Percentiles rank a stretch among this genome's conserved stretches.
Conservation (phyloP, 2,113 vertebrate genomes). For the Sula dactylatra region DNA sequence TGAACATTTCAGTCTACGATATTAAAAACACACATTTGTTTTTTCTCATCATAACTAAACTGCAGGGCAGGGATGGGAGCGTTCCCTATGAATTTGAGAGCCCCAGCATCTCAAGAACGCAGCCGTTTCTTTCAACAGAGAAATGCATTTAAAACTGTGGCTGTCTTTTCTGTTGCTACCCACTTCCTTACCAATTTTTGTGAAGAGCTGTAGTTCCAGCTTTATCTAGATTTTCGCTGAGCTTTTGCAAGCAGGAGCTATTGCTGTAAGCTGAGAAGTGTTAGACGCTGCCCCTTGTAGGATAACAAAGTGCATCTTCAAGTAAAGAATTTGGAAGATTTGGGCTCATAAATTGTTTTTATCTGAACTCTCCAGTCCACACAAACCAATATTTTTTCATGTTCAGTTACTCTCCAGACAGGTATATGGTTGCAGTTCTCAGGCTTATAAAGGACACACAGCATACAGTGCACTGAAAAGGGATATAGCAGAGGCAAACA, state of each 20-base stretch:
- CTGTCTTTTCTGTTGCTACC: not conserved
- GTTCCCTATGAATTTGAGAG: not conserved
- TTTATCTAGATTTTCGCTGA: slow-evolving; percentile 47
- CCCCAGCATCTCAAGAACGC: not conserved
- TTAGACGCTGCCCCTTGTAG: slow-evolving; percentile 34
- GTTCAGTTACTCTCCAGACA: slow-evolving; percentile 63
- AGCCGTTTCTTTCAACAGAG: not conserved
- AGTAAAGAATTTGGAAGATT: slow-evolving; percentile 64
- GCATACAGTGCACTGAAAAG: not conserved
- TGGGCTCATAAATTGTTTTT: slow-evolving; percentile 67
- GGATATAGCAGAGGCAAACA: slow-evolving; percentile 17
- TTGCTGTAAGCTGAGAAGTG: slow-evolving; percentile 37
- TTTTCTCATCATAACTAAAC: not conserved
- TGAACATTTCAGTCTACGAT: not conserved
- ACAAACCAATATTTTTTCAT: slow-evolving; percentile 65
- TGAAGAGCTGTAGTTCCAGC: not conserved
- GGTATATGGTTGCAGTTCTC: slow-evolving; percentile 55
- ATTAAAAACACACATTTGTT: not conserved
- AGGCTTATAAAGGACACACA: slow-evolving; percentile 19
- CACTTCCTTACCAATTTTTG: slow-evolving; percentile 3
- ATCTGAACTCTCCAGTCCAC: slow-evolving; percentile 55
- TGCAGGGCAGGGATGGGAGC: not conserved
- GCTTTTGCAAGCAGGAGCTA: slow-evolving; percentile 50
- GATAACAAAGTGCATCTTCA: slow-evolving; percentile 62
- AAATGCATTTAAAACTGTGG: not conserved